Percentiles rank a stretch among this genome's conserved stretches.
Evolutionary conservation across 2,888 invertebrate species (phyloP).

Genomic region (Lasius platythorax): DNA sequence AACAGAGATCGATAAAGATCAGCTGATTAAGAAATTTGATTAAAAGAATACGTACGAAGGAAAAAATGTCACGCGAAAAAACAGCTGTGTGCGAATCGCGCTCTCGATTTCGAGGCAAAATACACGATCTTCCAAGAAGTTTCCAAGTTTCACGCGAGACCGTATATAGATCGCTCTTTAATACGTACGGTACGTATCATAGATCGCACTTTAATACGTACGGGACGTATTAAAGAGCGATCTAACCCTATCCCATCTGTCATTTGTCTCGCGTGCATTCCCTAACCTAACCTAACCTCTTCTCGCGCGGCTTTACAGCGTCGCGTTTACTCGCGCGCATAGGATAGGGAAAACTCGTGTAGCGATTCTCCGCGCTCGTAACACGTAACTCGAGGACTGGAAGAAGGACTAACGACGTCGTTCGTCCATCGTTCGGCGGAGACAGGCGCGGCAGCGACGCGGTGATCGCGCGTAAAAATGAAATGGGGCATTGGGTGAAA

Average conservation of each 20-base stretch:
- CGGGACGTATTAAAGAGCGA: no score
- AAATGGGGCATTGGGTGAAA: constrained; percentile 86
- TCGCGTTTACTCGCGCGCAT: constrained; percentile 12
- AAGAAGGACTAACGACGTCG: constrained; percentile 13
- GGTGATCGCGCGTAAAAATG: constrained; percentile 83
- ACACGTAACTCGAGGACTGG: background rate
- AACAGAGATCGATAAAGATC: background rate
- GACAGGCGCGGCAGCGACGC: constrained; percentile 55
- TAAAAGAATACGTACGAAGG: background rate
- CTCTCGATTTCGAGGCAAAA: background rate
- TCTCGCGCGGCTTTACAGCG: background rate
- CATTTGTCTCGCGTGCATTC: background rate
- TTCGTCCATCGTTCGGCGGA: constrained; percentile 13
- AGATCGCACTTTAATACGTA: no score
- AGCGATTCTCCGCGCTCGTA: constrained; percentile 28
- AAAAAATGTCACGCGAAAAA: background rate
- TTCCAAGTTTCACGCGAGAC: background rate
- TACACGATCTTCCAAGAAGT: background rate
- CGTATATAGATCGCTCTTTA: background rate
- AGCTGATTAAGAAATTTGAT: background rate
- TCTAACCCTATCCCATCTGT: background rate
- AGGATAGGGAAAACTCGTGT: background rate
- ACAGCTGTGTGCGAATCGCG: no score
- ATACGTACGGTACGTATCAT: no score
- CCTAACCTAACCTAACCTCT: background rate